Evolutionary conservation across 2,888 invertebrate genomes (phyloP).

Genomic region (Nysson spinosus): DNA sequence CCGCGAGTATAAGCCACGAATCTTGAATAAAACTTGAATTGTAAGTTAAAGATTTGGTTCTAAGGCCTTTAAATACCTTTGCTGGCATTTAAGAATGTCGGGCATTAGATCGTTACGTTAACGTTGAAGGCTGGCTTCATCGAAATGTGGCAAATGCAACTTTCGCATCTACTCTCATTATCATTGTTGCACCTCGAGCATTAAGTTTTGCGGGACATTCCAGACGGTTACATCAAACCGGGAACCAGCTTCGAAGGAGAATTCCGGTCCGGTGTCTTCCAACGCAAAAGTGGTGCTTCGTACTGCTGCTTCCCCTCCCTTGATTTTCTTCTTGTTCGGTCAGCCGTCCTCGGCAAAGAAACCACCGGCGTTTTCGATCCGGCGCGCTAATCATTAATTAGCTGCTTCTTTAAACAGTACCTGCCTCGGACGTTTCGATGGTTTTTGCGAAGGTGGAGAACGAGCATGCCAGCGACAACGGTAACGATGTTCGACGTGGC

Average conservation of each 20-base stretch:
- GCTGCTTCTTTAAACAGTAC: constrained; percentile 43
- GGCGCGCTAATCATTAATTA: constrained; percentile 57
- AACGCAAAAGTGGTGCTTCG: constrained; percentile 5
- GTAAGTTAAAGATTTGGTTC: too few species aligned
- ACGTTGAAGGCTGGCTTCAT: too few species aligned
- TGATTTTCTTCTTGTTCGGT: not conserved
- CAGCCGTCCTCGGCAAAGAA: constrained; percentile 17
- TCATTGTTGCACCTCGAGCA: constrained; percentile 6
- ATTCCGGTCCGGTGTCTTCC: constrained; percentile 1
- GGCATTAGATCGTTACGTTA: too few species aligned
- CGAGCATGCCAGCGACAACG: constrained; percentile 17
- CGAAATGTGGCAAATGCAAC: not conserved
- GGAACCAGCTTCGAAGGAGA: not conserved
- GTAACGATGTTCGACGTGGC: constrained; percentile 43
- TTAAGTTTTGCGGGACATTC: constrained; percentile 1
- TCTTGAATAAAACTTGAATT: too few species aligned
- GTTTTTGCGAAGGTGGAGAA: constrained; percentile 34
- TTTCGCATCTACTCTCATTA: not conserved
- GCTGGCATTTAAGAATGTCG: too few species aligned
- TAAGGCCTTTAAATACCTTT: too few species aligned
- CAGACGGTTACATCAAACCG: constrained; percentile 1
- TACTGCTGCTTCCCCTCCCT: constrained; percentile 1
- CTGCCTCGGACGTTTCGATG: constrained; percentile 35
- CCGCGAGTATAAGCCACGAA: not conserved
- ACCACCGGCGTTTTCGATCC: constrained; percentile 39